Evolutionary conservation across 2,113 vertebrate species (phyloP).

Genomic region (Paramisgurnus dabryanus): DNA sequence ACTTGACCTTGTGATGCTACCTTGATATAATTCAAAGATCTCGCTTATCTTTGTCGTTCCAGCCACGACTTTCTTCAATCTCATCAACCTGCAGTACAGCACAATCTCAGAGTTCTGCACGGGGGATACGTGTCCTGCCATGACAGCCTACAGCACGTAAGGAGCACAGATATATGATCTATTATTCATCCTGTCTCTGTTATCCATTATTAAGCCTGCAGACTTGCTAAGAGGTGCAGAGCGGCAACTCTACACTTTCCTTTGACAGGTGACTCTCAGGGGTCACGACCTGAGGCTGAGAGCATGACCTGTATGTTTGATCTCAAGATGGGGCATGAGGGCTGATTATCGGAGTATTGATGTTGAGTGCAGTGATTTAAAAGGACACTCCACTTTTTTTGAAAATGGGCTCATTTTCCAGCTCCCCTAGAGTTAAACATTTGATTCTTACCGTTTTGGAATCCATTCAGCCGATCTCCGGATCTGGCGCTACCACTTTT

Average conservation of each 20-base stretch:
- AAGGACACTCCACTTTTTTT: too few relatives aligned
- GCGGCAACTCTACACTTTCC: conserved; percentile 30
- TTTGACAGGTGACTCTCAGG: neutral
- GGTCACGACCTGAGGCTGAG: neutral
- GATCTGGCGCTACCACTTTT: too few relatives aligned
- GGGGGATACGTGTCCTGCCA: conserved; percentile 93
- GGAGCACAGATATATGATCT: conserved; percentile 63
- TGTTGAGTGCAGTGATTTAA: neutral
- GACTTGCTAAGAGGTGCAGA: neutral
- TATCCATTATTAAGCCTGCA: conserved; percentile 41
- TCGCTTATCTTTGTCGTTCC: conserved; percentile 54
- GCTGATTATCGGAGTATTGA: neutral
- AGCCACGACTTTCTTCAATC: conserved; percentile 99
- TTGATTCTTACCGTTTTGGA: too few relatives aligned
- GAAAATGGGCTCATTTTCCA: too few relatives aligned
- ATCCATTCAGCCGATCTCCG: too few relatives aligned
- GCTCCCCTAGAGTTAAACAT: too few relatives aligned
- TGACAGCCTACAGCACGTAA: conserved; percentile 98
- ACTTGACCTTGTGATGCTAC: too few relatives aligned
- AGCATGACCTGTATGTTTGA: conserved; percentile 13
- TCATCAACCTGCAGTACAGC: conserved; percentile 99
- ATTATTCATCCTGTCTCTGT: conserved; percentile 46
- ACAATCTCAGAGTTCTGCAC: conserved; percentile 99
- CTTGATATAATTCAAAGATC: too few relatives aligned
- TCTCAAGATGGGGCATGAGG: conserved; percentile 6